Percentiles rank a stretch among this genome's conserved stretches.
Conservation (phyloP, 2,113 vertebrate genomes). For the Microtus oregoni region DNA sequence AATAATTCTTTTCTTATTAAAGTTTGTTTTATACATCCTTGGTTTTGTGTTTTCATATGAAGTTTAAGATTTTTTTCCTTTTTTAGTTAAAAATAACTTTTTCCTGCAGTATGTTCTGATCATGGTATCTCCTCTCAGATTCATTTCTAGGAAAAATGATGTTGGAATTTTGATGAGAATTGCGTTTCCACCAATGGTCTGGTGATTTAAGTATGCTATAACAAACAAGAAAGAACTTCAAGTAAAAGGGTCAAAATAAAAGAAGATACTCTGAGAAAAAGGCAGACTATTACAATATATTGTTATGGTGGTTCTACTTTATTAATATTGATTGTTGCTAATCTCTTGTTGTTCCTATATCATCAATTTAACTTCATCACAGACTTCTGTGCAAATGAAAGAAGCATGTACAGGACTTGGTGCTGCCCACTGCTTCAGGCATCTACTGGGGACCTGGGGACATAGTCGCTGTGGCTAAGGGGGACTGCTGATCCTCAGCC, state of each 20-base stretch:
- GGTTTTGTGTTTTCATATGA: not conserved
- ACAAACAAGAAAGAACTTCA: not conserved
- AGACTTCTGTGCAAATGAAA: not conserved
- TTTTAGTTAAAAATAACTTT: not conserved
- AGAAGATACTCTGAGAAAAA: not conserved
- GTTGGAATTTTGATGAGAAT: not conserved
- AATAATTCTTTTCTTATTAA: not conserved
- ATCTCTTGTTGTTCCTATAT: not conserved
- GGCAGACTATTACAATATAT: fast-evolving
- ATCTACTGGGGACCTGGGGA: not conserved
- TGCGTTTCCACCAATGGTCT: not conserved
- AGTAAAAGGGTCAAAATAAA: not conserved
- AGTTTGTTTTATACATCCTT: not conserved
- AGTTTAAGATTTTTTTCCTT: not conserved
- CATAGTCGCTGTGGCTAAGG: not conserved
- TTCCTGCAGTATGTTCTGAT: not conserved
- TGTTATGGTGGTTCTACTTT: not conserved
- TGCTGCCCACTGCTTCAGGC: not conserved
- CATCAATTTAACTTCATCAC: not conserved
- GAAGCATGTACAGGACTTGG: too few species aligned
- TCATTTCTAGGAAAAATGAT: not conserved
- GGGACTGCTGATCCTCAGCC: not conserved
- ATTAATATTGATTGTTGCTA: not conserved
- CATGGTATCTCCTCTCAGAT: not conserved
- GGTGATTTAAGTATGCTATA: not conserved